phyloP scores from a whole-genome alignment of 30 jellyfish, hydroid and myxozoan species.

The Thelohanellus kitauei region DNA sequence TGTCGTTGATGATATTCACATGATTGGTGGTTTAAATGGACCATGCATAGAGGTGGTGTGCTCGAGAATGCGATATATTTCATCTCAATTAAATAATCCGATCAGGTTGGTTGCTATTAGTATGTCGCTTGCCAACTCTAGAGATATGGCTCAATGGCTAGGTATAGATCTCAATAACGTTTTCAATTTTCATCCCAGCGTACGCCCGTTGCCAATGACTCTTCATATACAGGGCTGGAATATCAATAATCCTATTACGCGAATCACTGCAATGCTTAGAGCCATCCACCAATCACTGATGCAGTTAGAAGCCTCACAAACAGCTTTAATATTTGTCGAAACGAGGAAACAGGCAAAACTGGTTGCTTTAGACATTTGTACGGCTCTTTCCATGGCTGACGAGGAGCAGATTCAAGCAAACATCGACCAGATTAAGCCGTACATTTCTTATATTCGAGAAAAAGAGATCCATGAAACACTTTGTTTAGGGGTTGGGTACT shows the following conservation, averaged over 20 bases:
- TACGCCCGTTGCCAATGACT: slow-evolving; percentile 63
- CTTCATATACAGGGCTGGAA: slow-evolving; percentile 31
- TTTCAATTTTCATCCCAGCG: slow-evolving; percentile 74
- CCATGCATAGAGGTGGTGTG: slow-evolving; percentile 83
- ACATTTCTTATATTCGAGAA: background rate
- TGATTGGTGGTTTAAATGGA: slow-evolving; percentile 84
- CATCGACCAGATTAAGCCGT: background rate
- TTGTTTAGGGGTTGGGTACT: slow-evolving; percentile 68
- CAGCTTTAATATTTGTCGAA: slow-evolving; percentile 49
- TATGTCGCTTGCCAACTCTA: slow-evolving; percentile 48
- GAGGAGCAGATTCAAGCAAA: no score
- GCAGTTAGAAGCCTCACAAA: background rate
- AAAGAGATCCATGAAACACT: slow-evolving; percentile 21
- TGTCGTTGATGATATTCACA: slow-evolving; percentile 55
- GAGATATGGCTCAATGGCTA: slow-evolving; percentile 80
- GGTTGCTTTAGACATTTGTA: slow-evolving; percentile 21
- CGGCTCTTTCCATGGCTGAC: background rate
- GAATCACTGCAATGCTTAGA: background rate
- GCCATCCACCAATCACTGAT: background rate
- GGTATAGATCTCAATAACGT: slow-evolving; percentile 55
- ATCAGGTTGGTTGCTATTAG: slow-evolving; percentile 68
- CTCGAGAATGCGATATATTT: slow-evolving; percentile 72
- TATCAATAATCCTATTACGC: background rate
- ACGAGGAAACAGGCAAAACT: slow-evolving; percentile 31
- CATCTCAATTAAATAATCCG: slow-evolving; percentile 46